A percentile compares a stretch with the other conserved stretches of the same genome.
Evolutionary conservation across 1,140 invertebrate species (phyloP).

Genomic region (Diorhabda carinulata): DNA sequence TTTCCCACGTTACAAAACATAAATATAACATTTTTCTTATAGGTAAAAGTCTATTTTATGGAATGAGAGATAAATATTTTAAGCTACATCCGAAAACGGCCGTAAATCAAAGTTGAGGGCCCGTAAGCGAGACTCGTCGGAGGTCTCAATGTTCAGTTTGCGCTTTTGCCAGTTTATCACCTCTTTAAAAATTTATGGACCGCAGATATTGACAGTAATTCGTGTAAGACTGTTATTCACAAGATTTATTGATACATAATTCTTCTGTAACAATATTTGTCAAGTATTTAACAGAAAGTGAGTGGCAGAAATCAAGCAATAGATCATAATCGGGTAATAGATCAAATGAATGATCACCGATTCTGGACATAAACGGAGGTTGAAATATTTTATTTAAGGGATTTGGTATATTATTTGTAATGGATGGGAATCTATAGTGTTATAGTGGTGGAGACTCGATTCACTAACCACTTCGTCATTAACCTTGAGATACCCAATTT

Average conservation of each 20-base stretch:
- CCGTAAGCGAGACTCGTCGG: conserved; percentile 13
- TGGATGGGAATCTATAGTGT: no score
- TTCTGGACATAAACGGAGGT: conserved; percentile 30
- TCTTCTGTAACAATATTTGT: conserved; percentile 42
- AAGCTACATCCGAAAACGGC: conserved; percentile 17
- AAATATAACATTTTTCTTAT: no score
- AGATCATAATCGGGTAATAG: conserved; percentile 40
- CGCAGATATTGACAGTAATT: conserved; percentile 39
- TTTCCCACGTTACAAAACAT: no score
- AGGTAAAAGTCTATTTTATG: conserved; percentile 8
- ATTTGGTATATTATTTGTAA: no score
- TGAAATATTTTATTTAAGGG: conserved; percentile 11
- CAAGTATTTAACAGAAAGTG: conserved; percentile 36
- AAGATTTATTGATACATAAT: conserved; percentile 42
- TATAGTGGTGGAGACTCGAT: no score
- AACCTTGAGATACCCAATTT: no score
- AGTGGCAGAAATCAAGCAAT: conserved; percentile 41
- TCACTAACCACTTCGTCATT: no score
- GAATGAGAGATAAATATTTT: conserved; percentile 18
- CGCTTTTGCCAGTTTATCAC: conserved; percentile 7
- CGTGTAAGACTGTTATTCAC: conserved; percentile 38
- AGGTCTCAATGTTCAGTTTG: conserved; percentile 16
- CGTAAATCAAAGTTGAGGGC: conserved; percentile 17
- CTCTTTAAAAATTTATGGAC: conserved; percentile 36
- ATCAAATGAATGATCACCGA: conserved; percentile 40